Evolutionary conservation across 2,888 invertebrate species (phyloP).

Genomic region (Desoria tigrina): DNA sequence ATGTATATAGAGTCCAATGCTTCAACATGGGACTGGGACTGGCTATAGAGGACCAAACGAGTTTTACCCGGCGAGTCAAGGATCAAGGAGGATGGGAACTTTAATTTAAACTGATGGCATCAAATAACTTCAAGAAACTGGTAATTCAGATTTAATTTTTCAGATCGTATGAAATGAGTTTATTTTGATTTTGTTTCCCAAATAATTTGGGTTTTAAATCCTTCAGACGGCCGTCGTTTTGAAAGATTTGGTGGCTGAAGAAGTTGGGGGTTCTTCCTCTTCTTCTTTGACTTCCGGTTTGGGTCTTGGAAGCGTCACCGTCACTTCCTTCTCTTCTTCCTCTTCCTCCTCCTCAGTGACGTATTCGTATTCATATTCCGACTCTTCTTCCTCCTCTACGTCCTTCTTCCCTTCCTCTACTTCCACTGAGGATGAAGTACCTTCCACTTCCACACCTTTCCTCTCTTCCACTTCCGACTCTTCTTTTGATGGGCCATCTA

Average conservation of each 20-base stretch:
- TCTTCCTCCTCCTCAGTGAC: not conserved
- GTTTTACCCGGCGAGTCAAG: too few species aligned
- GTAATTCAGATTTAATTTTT: too few species aligned
- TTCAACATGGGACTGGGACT: too few species aligned
- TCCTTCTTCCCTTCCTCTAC: not conserved
- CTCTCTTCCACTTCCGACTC: not conserved
- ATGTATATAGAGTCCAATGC: too few species aligned
- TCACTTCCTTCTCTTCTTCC: conserved; percentile 1
- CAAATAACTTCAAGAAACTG: too few species aligned
- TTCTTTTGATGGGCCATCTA: not conserved
- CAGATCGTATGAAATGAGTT: too few species aligned
- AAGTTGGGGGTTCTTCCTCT: not conserved
- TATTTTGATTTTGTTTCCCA: too few species aligned
- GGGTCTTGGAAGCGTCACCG: not conserved
- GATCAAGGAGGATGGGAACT: too few species aligned
- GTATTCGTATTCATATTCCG: conserved; percentile 10
- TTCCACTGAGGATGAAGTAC: not conserved
- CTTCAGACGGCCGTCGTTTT: conserved; percentile 13
- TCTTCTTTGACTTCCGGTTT: not conserved
- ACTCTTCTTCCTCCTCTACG: conserved; percentile 7
- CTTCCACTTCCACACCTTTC: not conserved
- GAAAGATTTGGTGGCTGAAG: not conserved
- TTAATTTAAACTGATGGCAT: too few species aligned
- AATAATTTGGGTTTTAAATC: too few species aligned
- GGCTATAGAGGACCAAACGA: too few species aligned